Evolutionary conservation across 1,140 invertebrate species (phyloP), one percentile per base, ranked within the genome.

Genomic region (Megathymus violae): DNA sequence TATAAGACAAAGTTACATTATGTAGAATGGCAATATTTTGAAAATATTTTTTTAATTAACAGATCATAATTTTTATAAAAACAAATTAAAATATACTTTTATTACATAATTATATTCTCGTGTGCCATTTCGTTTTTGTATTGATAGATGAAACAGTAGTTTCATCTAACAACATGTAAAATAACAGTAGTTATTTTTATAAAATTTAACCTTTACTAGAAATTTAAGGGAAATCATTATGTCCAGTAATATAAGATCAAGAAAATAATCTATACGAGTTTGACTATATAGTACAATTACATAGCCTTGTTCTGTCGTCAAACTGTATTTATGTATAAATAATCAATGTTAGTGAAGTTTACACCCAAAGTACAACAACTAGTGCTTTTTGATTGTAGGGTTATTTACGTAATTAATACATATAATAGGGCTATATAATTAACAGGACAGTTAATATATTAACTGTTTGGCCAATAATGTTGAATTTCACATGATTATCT

Each of bases 281-380:
- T 73, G 69, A 85, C 80, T 85, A 82, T n/a, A n/a, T 83, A 88
- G 86, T 89, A 89, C 86, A 89, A 89, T 73, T 78, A 31, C 73
- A 60, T 80, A 85, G 84, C 86, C 83, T 89, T 88, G 82, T 60
- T 63, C n/a, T 25, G 44, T 43, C 43, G 7, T 44, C n/a, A 31
- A 58, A 44, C 11, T n/a, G 22, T 43, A n/a, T n/a, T 27, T 40
- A 36, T 50, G 25, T 34, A 36, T 11, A 36, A 36, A 11, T 36
- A 31, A 36, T 36, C 4, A 36, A 50, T 36, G 14, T 11, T 50
- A 31, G 13, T 48, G 25, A 15, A 11, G 27, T 4, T 36, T 44
- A 44, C 22, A 43, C 9, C 3, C 10, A 19, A 44, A 44, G 52
- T 58, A 44, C 22, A 58, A 58, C 16, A 19, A 1, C 34, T 36